phyloP scores from a whole-genome alignment of 2,113 vertebrate genomes.

The Nibea coibor region DNA sequence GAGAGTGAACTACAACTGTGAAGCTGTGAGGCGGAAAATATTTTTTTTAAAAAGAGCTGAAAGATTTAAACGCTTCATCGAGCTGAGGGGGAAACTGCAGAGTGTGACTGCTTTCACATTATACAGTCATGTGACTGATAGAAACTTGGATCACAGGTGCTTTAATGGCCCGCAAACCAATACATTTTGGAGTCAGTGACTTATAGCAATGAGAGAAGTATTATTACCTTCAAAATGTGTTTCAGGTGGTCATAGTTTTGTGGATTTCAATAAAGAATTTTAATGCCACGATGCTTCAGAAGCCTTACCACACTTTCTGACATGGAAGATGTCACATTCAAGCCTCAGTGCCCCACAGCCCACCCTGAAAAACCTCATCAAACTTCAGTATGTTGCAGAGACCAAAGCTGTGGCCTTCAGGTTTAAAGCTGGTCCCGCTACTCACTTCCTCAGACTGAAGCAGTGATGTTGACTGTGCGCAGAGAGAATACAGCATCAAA shows the following conservation, averaged over 20 bases:
- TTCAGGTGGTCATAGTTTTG: background rate
- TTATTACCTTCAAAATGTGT: background rate
- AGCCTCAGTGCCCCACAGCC: background rate
- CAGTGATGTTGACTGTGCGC: slow-evolving; percentile 15
- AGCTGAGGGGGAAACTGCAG: background rate
- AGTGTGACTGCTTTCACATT: background rate
- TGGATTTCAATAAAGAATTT: background rate
- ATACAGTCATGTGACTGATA: background rate
- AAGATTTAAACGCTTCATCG: background rate
- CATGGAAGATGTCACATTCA: background rate
- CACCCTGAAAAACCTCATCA: slow-evolving; percentile 29
- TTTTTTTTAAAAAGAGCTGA: background rate
- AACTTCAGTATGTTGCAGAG: background rate
- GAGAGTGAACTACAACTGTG: no score
- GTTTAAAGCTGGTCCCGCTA: slow-evolving; percentile 1
- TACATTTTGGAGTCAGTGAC: no score
- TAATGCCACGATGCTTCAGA: background rate
- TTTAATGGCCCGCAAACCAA: background rate
- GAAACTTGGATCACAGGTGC: background rate
- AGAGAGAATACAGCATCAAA: slow-evolving; percentile 24
- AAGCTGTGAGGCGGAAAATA: no score
- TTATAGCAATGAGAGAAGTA: background rate
- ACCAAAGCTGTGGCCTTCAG: slow-evolving; percentile 2
- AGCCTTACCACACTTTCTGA: background rate
- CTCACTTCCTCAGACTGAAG: slow-evolving; percentile 24